phyloP scores from a whole-genome alignment of 2,797 vertebrate genomes.

The Danio choprae region DNA sequence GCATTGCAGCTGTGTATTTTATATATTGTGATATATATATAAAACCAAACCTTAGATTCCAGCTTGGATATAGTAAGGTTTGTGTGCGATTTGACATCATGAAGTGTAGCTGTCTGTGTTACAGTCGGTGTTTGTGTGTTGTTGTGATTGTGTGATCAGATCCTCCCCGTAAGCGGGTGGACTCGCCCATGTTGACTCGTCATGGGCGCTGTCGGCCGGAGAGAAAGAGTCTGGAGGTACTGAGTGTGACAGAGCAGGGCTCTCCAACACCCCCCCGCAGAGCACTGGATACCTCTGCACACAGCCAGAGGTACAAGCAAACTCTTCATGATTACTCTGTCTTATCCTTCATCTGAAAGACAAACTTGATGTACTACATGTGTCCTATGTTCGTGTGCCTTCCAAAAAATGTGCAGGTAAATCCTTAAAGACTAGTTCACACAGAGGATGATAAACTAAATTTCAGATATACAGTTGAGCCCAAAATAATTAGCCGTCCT shows the following conservation, averaged over 20 bases:
- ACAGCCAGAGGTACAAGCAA: slow-evolving; percentile 86
- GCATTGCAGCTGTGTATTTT: slow-evolving; percentile 11
- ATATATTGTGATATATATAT: slow-evolving; percentile 10
- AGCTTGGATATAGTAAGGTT: slow-evolving; percentile 28
- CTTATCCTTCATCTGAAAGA: not conserved
- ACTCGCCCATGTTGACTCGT: slow-evolving; percentile 91
- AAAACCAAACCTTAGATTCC: slow-evolving; percentile 19
- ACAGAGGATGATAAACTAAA: too few relatives aligned
- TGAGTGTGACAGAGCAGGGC: slow-evolving; percentile 90
- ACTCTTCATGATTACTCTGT: slow-evolving; percentile 5
- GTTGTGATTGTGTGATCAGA: slow-evolving; percentile 65
- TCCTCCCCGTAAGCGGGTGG: slow-evolving; percentile 87
- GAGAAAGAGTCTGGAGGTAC: slow-evolving; percentile 91
- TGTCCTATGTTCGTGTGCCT: not conserved
- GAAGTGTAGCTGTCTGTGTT: slow-evolving; percentile 22
- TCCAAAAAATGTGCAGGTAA: not conserved
- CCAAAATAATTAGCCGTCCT: too few relatives aligned
- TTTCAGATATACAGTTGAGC: too few relatives aligned
- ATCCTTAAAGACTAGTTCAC: not conserved
- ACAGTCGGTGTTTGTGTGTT: slow-evolving; percentile 27
- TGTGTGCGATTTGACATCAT: not conserved
- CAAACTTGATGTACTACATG: not conserved
- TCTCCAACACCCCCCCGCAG: slow-evolving; percentile 89
- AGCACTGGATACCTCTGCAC: slow-evolving; percentile 88
- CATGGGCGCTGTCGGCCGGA: slow-evolving; percentile 91